phyloP scores from a whole-genome alignment of 2,113 vertebrate species.

The Callipepla squamata region DNA sequence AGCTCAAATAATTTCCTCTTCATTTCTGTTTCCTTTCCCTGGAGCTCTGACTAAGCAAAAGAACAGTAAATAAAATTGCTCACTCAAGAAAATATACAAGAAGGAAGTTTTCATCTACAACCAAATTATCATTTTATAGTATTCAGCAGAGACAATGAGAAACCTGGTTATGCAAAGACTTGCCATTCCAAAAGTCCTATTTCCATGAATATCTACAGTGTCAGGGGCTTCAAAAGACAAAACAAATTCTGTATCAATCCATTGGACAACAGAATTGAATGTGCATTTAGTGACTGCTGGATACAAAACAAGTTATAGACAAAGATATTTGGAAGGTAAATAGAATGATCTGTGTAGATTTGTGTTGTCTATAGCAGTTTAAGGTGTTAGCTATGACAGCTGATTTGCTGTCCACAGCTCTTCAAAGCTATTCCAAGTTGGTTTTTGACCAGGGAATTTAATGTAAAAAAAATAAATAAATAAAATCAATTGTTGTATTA shows the following conservation, averaged over 20 bases:
- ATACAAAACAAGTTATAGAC: neutral
- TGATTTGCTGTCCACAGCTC: neutral
- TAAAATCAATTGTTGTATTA: too few relatives aligned
- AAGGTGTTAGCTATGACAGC: neutral
- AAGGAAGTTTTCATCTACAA: neutral
- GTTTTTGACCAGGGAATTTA: neutral
- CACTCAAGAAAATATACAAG: neutral
- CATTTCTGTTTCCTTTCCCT: neutral
- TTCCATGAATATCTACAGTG: neutral
- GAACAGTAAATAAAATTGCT: neutral
- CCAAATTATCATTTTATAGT: neutral
- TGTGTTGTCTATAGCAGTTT: neutral
- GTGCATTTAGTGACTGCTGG: neutral
- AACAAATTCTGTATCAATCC: neutral
- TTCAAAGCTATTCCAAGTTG: neutral
- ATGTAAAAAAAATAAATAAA: neutral
- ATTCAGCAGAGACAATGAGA: neutral
- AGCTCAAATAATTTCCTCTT: neutral
- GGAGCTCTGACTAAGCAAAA: neutral
- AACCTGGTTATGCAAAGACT: neutral
- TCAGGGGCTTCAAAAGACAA: neutral
- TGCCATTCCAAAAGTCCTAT: neutral
- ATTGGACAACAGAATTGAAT: neutral
- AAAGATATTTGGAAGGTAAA: neutral
- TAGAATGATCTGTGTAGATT: neutral